Evolutionary conservation across 2,888 invertebrate genomes (phyloP).

Genomic region (Heliconius aoede): DNA sequence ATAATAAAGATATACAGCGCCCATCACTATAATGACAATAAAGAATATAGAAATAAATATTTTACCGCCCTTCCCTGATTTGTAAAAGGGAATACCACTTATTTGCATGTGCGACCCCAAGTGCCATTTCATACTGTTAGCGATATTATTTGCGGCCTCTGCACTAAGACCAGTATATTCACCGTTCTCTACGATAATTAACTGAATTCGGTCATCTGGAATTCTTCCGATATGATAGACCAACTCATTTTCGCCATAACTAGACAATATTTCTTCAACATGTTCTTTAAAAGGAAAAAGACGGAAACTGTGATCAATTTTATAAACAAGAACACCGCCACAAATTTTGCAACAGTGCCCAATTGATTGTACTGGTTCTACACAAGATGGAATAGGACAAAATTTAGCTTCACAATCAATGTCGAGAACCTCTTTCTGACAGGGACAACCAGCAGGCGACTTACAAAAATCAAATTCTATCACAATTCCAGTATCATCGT

Average conservation of each 20-base stretch:
- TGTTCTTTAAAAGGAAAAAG: slow-evolving; percentile 60
- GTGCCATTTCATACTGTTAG: slow-evolving; percentile 56
- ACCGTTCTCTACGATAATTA: slow-evolving; percentile 69
- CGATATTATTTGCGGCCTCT: slow-evolving; percentile 61
- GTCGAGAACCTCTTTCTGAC: slow-evolving; percentile 58
- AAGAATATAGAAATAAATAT: slow-evolving; percentile 71
- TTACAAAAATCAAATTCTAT: slow-evolving; percentile 51
- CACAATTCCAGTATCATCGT: slow-evolving; percentile 52
- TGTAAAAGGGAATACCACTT: slow-evolving; percentile 67
- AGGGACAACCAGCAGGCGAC: slow-evolving; percentile 67
- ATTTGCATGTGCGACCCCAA: slow-evolving; percentile 61
- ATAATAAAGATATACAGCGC: slow-evolving; percentile 66
- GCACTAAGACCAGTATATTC: slow-evolving; percentile 68
- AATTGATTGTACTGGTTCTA: slow-evolving; percentile 65
- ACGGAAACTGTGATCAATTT: slow-evolving; percentile 63
- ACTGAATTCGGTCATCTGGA: slow-evolving; percentile 60
- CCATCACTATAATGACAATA: slow-evolving; percentile 60
- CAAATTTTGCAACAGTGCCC: slow-evolving; percentile 77
- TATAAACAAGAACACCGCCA: slow-evolving; percentile 66
- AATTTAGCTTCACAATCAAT: slow-evolving; percentile 68
- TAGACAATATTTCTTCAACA: slow-evolving; percentile 56
- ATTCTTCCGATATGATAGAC: slow-evolving; percentile 66
- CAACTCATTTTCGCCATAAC: slow-evolving; percentile 56
- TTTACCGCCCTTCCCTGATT: slow-evolving; percentile 63
- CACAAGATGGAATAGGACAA: slow-evolving; percentile 65